Evolutionary conservation across 2,888 invertebrate genomes (phyloP).

Genomic region (Pollenia amentaria): DNA sequence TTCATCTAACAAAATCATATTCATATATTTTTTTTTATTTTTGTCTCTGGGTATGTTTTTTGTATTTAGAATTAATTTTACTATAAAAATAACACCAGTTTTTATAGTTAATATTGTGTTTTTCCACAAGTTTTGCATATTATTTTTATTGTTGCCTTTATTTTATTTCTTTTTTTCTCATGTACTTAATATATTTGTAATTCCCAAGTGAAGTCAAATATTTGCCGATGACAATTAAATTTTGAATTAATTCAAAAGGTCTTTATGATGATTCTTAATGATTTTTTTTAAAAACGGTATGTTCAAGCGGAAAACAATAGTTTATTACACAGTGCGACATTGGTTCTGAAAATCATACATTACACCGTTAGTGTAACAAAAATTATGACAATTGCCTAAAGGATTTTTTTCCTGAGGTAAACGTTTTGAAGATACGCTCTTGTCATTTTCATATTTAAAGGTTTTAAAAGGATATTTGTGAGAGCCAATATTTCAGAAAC

Average conservation of each 20-base stretch:
- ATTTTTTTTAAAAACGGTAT: conserved; percentile 6
- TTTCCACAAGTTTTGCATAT: conserved; percentile 9
- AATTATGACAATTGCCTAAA: too few relatives aligned
- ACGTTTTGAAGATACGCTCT: too few relatives aligned
- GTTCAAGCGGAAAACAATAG: background rate
- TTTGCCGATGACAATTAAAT: conserved; percentile 25
- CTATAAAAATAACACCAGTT: too few relatives aligned
- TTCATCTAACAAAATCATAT: conserved; percentile 9
- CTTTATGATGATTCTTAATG: conserved; percentile 8
- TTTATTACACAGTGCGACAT: too few relatives aligned
- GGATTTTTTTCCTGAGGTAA: too few relatives aligned
- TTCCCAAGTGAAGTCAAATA: conserved; percentile 22
- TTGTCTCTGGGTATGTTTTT: background rate
- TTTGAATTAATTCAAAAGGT: conserved; percentile 23
- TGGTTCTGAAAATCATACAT: too few relatives aligned
- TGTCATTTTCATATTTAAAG: too few relatives aligned
- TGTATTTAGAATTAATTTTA: conserved; percentile 24
- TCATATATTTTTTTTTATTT: background rate
- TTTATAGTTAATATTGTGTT: conserved; percentile 5
- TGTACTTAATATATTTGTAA: background rate
- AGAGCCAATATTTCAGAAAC: too few relatives aligned
- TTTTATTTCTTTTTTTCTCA: conserved; percentile 22
- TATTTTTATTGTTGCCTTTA: background rate
- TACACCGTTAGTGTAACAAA: too few relatives aligned
- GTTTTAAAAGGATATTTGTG: too few relatives aligned